Evolutionary conservation across 2,113 vertebrate genomes (phyloP).

Genomic region (Saimiri boliviensis): DNA sequence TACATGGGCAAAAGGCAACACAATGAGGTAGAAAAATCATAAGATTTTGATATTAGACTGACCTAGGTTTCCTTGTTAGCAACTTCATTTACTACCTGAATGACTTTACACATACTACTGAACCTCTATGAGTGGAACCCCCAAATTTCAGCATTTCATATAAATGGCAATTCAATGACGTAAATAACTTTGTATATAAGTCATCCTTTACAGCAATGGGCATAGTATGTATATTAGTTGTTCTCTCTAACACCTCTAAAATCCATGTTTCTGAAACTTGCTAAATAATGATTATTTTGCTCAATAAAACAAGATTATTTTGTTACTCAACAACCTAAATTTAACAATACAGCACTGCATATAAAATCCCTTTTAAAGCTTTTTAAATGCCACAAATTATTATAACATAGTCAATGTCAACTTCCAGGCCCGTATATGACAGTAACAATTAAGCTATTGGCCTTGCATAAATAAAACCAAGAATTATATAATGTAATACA

Average conservation of each 20-base stretch:
- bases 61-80: background rate
- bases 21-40: background rate
- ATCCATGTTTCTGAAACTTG: background rate
- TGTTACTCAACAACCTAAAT: background rate
- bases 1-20: background rate
- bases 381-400: background rate
- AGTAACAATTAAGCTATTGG: background rate
- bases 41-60: background rate
- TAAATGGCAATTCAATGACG: background rate
- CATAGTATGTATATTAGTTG: background rate
- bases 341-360: background rate
- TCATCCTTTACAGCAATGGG: background rate
- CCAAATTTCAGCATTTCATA: background rate
- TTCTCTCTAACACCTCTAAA: background rate
- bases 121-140: background rate
- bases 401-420: background rate
- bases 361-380: background rate
- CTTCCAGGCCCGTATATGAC: background rate
- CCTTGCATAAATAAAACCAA: background rate
- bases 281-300: background rate
- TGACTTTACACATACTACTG: background rate
- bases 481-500: background rate
- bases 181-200: background rate
- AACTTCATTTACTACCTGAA: background rate
- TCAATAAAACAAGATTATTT: background rate